Base-by-base conservation (phyloP, 2,888 invertebrate species). In the Drepana falcataria region DNA sequence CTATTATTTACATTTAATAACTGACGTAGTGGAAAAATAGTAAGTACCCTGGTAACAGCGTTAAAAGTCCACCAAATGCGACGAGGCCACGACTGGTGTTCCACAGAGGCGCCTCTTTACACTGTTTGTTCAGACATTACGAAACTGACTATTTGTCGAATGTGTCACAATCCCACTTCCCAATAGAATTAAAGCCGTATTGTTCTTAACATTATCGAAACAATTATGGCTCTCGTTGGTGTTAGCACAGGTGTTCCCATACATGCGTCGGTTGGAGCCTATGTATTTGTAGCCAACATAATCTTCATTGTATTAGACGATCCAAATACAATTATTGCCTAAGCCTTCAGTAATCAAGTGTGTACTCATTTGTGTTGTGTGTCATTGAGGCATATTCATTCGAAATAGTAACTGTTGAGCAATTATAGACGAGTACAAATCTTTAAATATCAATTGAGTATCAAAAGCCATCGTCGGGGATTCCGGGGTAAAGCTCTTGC, bases 131-230 rank as follows among this genome's bases (percentile, higher is more conserved):
- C 44, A 44, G 44, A 44, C 44, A 44, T 49, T 49, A 40, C 40
- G 40, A 49, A 49, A 49, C 33, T 5, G 21, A 21, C 6, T 49
- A 33, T 49, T 49, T 49, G 37, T 33, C 4, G 33, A 55, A 58
- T 55, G 57, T 63, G 59, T 59, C 59, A 59, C 58, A 60, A 60
- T 49, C 34, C 49, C 48, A 48, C 53, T 48, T 48, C 37, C 33
- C 6, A 48, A 48, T 48, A 54, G 53, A 59, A 59, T 59, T 60
- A 59, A 61, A 53, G 49, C 49, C 44, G 47, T 37, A 53, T 58
- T 59, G 55, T 57, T 58, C 57, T 52, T 52, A 57, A 49, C 35
- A 49, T 49, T 49, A 49, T 49, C 35, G 21, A 33, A 33, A 49
- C 33, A 49, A 49, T 49, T 49, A 37, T 2, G 37, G 49, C 35